Conservation (phyloP, 2,113 vertebrate genomes). For the Melospiza melodia region DNA sequence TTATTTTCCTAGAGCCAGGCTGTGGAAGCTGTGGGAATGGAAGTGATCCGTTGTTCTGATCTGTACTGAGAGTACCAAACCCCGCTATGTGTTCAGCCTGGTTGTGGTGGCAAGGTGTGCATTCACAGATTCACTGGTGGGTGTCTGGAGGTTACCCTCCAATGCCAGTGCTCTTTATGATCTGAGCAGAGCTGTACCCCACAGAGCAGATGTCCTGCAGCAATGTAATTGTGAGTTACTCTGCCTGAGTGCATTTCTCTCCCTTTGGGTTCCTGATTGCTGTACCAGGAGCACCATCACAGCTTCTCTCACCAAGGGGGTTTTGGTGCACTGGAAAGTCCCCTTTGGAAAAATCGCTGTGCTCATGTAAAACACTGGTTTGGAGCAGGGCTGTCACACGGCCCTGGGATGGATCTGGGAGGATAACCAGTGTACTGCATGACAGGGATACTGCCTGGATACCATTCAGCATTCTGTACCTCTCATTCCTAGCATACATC, state of each 20-base stretch:
- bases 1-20: not conserved
- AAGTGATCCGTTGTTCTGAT: not conserved
- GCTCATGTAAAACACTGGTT: not conserved
- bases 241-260: not conserved
- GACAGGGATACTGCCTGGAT: not conserved
- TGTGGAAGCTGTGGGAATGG: not conserved
- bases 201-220: not conserved
- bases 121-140: not conserved
- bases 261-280: not conserved
- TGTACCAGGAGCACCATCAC: not conserved
- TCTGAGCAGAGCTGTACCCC: not conserved
- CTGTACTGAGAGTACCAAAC: not conserved
- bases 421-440: not conserved
- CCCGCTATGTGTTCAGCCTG: not conserved
- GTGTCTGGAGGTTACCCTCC: not conserved
- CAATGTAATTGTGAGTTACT: not conserved
- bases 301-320: not conserved
- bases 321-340: not conserved
- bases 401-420: fast-evolving
- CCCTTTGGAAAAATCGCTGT: not conserved
- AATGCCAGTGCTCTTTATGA: fast-evolving
- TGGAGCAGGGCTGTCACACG: not conserved
- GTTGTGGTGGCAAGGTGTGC: not conserved
- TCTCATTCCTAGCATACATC: not conserved
- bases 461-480: not conserved